Base-by-base conservation (phyloP, 2,888 invertebrate species). In the Mongoloraphidia duomilia region DNA sequence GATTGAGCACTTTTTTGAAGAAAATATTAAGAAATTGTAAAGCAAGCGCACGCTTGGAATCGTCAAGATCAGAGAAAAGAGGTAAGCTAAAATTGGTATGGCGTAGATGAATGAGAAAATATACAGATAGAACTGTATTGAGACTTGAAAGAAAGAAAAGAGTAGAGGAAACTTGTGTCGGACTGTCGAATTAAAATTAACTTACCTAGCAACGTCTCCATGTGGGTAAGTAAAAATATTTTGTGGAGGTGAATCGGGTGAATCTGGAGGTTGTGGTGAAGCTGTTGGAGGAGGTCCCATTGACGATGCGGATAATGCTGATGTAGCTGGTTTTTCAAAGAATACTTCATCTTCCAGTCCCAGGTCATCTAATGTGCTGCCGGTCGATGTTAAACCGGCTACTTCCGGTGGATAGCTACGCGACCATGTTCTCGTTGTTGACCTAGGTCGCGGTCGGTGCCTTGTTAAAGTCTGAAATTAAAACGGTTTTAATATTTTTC, bases 381-480 rank as follows among this genome's bases (percentile, higher is more conserved):
- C 35, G 13, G 35, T 38, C 44, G 43, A 11, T 44, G 47, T 34
- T 47, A 46, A 34, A 41, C 26, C 46, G 26, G 37, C 33, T 49
- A 69, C 64, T 57, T 73, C 69, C 55, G 75, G 80, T 55, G 70
- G 82, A 67, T 75, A 88, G 70, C 76, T 87, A 38, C 87, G 73
- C 34, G 87, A 86, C 75, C 80, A 81, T 58, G 81, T 80, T 54
- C 70, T 71, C 39, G 76, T 64, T 62, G 74, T 67, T 61, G 79
- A 68, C 65, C 77, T 63, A 61, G 77, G 66, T 65, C 78, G 59
- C 62, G 75, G 70, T 66, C 76, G 67, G 68, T 80, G 73, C 50
- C 76, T 71, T 41, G 76, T 74, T 60, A 87, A 70, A 49, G 77
- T 74, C 71, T 79, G 69, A 26, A 26, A 26, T 26, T 6, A 26